Evolutionary conservation across 2,888 invertebrate genomes (phyloP).

Genomic region (Spilarctia lutea): DNA sequence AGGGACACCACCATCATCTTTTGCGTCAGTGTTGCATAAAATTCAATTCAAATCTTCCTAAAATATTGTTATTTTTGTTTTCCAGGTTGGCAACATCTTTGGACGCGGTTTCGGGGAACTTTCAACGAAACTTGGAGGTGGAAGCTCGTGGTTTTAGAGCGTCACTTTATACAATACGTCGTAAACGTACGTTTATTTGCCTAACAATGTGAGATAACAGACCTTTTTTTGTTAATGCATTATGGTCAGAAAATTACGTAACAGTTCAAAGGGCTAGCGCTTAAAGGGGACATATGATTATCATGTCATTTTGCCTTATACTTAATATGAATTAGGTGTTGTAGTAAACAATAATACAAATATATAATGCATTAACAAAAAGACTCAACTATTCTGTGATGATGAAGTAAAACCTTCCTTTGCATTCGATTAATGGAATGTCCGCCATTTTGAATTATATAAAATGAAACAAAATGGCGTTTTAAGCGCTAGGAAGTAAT

Average conservation of each 20-base stretch:
- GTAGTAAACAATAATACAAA: background rate
- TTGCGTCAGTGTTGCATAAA: background rate
- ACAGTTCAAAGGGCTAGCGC: background rate
- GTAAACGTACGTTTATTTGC: conserved; percentile 64
- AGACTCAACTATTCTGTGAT: conserved; percentile 75
- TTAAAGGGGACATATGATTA: background rate
- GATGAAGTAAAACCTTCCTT: conserved; percentile 65
- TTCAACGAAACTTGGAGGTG: conserved; percentile 95
- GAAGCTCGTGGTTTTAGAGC: conserved; percentile 92
- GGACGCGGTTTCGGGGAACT: conserved; percentile 96
- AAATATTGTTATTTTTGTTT: conserved; percentile 31
- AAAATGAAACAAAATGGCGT: conserved; percentile 66
- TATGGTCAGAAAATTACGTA: conserved; percentile 9
- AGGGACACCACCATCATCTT: no score
- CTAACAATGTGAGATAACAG: conserved; percentile 64
- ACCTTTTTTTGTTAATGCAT: conserved; percentile 64
- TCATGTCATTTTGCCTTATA: background rate
- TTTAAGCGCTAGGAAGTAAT: conserved; percentile 62
- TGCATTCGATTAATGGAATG: conserved; percentile 64
- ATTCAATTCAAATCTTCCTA: background rate
- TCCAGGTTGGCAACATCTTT: conserved; percentile 94
- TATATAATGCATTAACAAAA: conserved; percentile 59
- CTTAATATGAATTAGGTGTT: background rate
- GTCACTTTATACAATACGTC: conserved; percentile 55
- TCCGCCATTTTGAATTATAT: conserved; percentile 68